A percentile compares a stretch with the other conserved stretches of the same genome.
Evolutionary conservation across 2,113 vertebrate genomes (phyloP).

Genomic region (Macquaria australasica): DNA sequence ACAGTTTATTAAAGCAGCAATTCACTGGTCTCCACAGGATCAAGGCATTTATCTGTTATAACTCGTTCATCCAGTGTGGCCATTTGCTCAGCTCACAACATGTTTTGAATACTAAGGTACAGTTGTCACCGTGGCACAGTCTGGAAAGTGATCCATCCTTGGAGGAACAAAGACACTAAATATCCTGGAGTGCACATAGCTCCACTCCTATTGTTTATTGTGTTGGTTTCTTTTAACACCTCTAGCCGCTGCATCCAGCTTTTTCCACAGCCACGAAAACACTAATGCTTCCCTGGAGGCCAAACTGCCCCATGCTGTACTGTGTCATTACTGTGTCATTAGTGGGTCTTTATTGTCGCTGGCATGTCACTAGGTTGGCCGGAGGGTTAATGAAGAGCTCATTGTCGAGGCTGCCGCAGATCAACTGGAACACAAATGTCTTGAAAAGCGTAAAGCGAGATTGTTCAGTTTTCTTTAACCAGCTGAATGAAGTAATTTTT

Average conservation of each 20-base stretch:
- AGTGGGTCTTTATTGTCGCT: conserved; percentile 42
- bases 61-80: conserved; percentile 24
- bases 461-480: conserved; percentile 13
- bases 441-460: conserved; percentile 18
- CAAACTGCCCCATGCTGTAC: conserved; percentile 40
- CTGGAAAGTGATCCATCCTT: conserved; percentile 10
- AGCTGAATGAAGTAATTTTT: conserved; percentile 31
- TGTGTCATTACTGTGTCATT: conserved; percentile 60
- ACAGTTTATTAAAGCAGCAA: conserved; percentile 22
- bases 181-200: conserved; percentile 11
- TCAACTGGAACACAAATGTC: conserved; percentile 46
- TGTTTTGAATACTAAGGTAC: conserved; percentile 19
- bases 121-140: background rate
- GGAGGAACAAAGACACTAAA: conserved; percentile 21
- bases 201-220: conserved; percentile 14
- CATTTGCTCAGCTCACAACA: conserved; percentile 23
- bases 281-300: conserved; percentile 45
- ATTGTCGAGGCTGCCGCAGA: conserved; percentile 32
- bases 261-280: conserved; percentile 17
- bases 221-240: conserved; percentile 39
- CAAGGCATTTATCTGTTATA: conserved; percentile 33
- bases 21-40: conserved; percentile 26
- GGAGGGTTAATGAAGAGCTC: conserved; percentile 57
- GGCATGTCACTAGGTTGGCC: conserved; percentile 44
- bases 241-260: conserved; percentile 14